A percentile compares a stretch with the other conserved stretches of the same genome.
Evolutionary conservation across 2,888 invertebrate genomes (phyloP).

Genomic region (Diarsia brunnea): DNA sequence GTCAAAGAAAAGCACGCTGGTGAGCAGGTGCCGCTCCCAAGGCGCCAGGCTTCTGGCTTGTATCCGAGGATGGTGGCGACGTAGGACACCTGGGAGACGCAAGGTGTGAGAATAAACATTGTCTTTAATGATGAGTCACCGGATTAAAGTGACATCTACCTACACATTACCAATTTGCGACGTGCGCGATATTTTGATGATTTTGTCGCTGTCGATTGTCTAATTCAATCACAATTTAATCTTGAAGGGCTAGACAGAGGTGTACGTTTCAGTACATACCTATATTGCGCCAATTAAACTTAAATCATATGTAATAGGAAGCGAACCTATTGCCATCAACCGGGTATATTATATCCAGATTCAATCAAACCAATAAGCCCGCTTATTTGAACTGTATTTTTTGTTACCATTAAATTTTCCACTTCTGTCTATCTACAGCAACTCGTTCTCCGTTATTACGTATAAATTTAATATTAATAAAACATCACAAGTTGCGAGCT

Average conservation of each 20-base stretch:
- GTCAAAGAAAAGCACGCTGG: conserved; percentile 79
- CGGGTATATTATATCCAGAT: neutral
- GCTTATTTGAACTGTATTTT: neutral
- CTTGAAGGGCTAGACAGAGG: neutral
- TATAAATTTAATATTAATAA: neutral
- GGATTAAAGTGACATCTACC: conserved; percentile 25
- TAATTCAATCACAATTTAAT: neutral
- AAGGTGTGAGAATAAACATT: conserved; percentile 71
- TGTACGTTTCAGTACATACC: neutral
- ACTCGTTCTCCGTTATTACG: neutral
- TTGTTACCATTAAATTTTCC: neutral
- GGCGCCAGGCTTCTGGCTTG: conserved; percentile 82
- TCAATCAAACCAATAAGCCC: neutral
- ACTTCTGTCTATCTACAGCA: neutral
- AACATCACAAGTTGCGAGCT: conserved; percentile 15
- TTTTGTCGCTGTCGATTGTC: conserved; percentile 2
- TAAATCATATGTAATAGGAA: neutral
- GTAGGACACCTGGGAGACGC: conserved; percentile 79
- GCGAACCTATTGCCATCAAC: neutral
- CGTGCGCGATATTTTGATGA: neutral
- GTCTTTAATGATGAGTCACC: conserved; percentile 36
- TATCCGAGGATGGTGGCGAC: conserved; percentile 85
- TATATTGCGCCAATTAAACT: neutral
- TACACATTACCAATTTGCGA: conserved; percentile 19
- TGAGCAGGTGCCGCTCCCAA: conserved; percentile 81